Base-by-base conservation (phyloP, 2,113 vertebrate genomes). In the Tricholaema leucomelas region DNA sequence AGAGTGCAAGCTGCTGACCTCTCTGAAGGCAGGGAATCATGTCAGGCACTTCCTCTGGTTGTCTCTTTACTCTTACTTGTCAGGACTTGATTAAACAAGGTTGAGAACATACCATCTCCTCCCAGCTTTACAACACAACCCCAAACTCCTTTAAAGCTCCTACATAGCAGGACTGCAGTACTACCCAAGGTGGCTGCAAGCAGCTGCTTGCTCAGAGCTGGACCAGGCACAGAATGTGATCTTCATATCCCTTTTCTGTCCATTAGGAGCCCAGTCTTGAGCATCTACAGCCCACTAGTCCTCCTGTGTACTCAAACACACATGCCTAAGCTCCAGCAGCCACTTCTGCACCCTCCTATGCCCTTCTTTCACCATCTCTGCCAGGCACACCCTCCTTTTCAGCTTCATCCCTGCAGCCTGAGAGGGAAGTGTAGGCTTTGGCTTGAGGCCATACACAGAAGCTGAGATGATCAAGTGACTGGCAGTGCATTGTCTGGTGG, bases 391-490 rank as follows among this genome's bases (percentile, higher is more conserved):
- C 30, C 33, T 96, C 31, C 67, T 40, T 2, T 2, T 56, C 75
- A 91, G 28, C 55, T 69, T 93, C 60, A 93, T 69, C 60, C 69
- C 80, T 59, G 36, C 64, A 77, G 82, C 80, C 64, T 38, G 60
- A 27, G 46, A 73, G 36, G 52, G 46, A 87, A 73, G 15, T 12
- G 12, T 25, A 73, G 63, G 72, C 50, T 91, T 75, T 94, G 67
- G 71, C 85, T 70, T 1, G 2, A 83, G 69, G 72, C 52, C 67
- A 33, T 13, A 42, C 15, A 11, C 6, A 27, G 75, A 85, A 93
- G 52, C 30, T 1, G 28, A 91, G 64, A 35, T 55, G 36, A 66
- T 12, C 18, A 36, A 76, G 55, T 8, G 67, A 69, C 58, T 56
- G 73, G 20, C 18, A 44, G 44, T 4, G 17, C 17, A 61, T 33